These are phyloP conservation scores for Brienomyrus longianalis DNA, from an alignment of 2,113 vertebrate genomes.

Conservation along the genomic window DNA sequence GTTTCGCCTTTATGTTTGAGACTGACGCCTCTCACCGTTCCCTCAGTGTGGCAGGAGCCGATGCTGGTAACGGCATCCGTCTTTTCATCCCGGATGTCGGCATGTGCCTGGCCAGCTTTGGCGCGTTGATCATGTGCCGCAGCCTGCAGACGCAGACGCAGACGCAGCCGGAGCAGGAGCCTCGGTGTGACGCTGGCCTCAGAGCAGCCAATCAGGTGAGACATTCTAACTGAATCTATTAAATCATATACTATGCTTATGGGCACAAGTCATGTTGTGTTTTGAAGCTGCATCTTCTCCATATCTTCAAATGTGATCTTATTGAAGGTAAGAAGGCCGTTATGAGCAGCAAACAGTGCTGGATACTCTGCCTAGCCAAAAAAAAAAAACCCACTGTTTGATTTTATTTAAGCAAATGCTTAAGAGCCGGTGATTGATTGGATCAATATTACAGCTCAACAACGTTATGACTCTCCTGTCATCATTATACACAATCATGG, in stretches of 20 bases:
- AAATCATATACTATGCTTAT: not conserved
- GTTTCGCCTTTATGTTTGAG: not conserved
- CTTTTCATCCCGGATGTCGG: constrained; percentile 91
- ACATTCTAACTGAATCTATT: not conserved
- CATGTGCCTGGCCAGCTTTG: constrained; percentile 82
- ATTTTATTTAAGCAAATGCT: not conserved
- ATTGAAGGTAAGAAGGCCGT: not conserved
- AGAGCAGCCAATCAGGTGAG: constrained; percentile 84
- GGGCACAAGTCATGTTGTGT: not conserved
- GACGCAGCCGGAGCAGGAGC: constrained; percentile 68
- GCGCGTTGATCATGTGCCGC: constrained; percentile 86
- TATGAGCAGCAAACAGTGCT: not conserved
- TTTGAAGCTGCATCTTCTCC: not conserved
- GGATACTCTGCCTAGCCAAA: not conserved
- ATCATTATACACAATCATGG: not conserved
- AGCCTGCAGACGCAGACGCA: constrained; percentile 60
- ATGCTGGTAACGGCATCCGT: constrained; percentile 87
- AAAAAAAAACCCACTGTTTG: not conserved
- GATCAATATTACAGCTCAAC: not conserved
- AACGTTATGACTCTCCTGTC: not conserved
- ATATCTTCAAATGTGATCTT: not conserved
- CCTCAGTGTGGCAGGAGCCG: constrained; percentile 80
- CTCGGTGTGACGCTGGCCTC: constrained; percentile 78
- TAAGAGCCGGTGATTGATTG: not conserved
- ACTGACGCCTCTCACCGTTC: constrained; percentile 5